A percentile compares a stretch with the other conserved stretches of the same genome.
Conservation (phyloP, 2,113 vertebrate genomes). For the Myotis yumanensis region DNA sequence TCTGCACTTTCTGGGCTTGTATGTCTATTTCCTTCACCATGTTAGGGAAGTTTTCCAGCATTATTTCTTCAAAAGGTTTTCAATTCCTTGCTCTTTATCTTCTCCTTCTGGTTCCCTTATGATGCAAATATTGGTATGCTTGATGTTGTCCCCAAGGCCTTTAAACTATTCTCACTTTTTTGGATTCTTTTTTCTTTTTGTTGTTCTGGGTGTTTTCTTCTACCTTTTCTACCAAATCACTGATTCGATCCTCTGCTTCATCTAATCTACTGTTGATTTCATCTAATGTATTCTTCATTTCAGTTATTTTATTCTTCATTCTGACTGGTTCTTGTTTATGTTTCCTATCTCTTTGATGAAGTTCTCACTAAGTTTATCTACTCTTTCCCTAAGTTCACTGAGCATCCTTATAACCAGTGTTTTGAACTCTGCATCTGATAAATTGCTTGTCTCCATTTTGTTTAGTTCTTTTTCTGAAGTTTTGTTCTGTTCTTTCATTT, state of each 20-base stretch:
- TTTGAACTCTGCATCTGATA: not conserved
- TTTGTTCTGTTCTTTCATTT: not conserved
- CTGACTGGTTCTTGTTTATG: not conserved
- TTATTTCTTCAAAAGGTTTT: not conserved
- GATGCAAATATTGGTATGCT: not conserved
- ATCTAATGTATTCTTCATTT: not conserved
- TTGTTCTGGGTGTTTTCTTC: not conserved
- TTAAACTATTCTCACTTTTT: not conserved
- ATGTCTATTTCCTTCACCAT: not conserved
- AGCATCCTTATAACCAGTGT: not conserved
- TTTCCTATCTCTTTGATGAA: not conserved
- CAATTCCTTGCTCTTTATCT: not conserved
- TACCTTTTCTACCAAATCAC: not conserved
- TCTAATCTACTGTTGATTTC: not conserved
- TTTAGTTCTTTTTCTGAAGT: not conserved
- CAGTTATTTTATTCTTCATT: not conserved
- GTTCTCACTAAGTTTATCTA: not conserved
- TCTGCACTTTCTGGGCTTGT: not conserved
- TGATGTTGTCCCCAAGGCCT: not conserved
- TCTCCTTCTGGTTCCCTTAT: not conserved
- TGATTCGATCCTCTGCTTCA: not conserved
- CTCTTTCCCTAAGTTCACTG: not conserved
- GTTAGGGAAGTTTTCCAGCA: not conserved
- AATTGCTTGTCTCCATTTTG: not conserved
- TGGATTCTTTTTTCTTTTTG: not conserved